These are phyloP conservation scores for Rhodophaea formosa DNA, from an alignment of 2,888 invertebrate species.

Conservation along the genomic window DNA sequence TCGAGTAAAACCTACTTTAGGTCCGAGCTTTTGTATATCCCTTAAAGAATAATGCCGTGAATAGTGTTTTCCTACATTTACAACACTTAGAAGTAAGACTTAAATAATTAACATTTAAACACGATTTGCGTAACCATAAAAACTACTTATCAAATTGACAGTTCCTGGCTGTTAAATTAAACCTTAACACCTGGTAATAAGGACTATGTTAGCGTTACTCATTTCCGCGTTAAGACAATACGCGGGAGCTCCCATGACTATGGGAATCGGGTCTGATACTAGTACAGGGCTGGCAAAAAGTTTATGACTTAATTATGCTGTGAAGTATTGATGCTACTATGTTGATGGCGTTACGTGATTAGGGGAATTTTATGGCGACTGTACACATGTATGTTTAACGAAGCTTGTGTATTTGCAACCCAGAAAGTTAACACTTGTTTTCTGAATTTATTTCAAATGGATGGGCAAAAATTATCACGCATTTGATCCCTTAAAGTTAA, in stretches of 20 bases:
- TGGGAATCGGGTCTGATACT: conserved; percentile 53
- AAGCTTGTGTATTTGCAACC: too few relatives aligned
- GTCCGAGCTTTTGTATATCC: too few relatives aligned
- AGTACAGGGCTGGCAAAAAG: conserved; percentile 41
- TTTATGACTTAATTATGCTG: conserved; percentile 28
- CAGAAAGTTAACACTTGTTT: too few relatives aligned
- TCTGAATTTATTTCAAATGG: too few relatives aligned
- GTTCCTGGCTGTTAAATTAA: conserved; percentile 19
- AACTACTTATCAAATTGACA: conserved; percentile 20
- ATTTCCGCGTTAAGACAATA: conserved; percentile 67
- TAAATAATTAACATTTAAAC: conserved; percentile 15
- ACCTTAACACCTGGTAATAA: conserved; percentile 31
- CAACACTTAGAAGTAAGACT: not conserved
- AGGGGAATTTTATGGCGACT: conserved; percentile 12
- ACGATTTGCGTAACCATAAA: conserved; percentile 16
- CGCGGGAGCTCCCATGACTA: conserved; percentile 59
- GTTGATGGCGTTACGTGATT: conserved; percentile 22
- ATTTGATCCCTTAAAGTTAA: too few relatives aligned
- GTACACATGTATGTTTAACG: conserved; percentile 21
- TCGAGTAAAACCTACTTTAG: too few relatives aligned
- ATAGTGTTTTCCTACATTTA: too few relatives aligned
- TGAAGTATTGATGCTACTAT: conserved; percentile 18
- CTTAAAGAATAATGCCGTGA: too few relatives aligned
- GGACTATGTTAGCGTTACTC: conserved; percentile 32
- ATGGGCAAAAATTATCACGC: too few relatives aligned